A percentile compares a stretch with the other conserved stretches of the same genome.
Conservation (phyloP, 2,797 vertebrate species). For the Eupleurogrammus muticus region DNA sequence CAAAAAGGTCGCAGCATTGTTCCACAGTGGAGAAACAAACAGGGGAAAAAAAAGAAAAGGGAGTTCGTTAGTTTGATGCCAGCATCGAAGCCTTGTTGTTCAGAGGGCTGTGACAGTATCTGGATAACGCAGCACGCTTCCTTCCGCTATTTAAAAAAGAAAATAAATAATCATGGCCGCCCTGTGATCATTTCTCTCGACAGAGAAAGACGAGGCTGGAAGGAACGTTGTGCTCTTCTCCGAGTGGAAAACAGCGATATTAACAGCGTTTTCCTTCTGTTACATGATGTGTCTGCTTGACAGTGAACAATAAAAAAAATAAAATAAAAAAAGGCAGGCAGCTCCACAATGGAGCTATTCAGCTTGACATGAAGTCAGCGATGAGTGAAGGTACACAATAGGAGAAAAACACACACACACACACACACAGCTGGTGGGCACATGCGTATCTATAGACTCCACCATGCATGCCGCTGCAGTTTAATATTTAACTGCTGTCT, state of each 20-base stretch:
- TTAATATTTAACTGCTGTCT: conserved; percentile 66
- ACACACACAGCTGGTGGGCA: conserved; percentile 12
- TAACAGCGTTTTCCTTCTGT: conserved; percentile 22
- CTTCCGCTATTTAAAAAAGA: conserved; percentile 36
- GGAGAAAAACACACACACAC: conserved; percentile 3
- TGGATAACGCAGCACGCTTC: conserved; percentile 44
- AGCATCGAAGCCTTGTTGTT: conserved; percentile 48
- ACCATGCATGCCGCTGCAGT: conserved; percentile 56
- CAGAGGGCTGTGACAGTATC: conserved; percentile 57
- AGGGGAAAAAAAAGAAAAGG: conserved; percentile 59
- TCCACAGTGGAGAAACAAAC: conserved; percentile 55
- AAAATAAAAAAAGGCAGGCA: not conserved
- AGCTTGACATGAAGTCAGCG: conserved; percentile 33
- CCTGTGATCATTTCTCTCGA: conserved; percentile 27
- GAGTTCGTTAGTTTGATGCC: conserved; percentile 45
- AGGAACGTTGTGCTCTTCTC: conserved; percentile 33
- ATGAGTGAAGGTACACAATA: conserved; percentile 37
- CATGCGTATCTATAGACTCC: conserved; percentile 36
- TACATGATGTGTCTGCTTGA: conserved; percentile 32
- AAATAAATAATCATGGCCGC: conserved; percentile 48
- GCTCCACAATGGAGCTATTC: conserved; percentile 30
- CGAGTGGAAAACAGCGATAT: conserved; percentile 44
- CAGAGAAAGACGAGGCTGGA: conserved; percentile 9
- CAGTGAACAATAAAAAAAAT: not conserved
- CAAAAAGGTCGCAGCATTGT: conserved; percentile 80